phyloP scores from a whole-genome alignment of 1,140 invertebrate species.

The Drosophila mayri region DNA sequence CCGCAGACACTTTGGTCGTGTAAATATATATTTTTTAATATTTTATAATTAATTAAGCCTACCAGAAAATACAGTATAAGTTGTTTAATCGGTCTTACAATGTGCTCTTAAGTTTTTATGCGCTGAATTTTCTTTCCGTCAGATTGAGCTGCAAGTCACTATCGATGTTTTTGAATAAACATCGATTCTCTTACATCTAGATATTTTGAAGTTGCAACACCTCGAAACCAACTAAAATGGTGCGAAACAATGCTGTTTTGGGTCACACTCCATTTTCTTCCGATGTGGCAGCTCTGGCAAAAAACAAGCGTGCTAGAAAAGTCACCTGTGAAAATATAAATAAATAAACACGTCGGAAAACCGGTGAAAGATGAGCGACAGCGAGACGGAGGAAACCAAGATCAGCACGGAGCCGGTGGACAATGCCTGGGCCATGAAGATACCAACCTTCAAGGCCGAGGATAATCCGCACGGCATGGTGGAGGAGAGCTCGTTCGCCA shows the following conservation, averaged over 20 bases:
- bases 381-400: constrained; percentile 54
- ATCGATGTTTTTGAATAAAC: neutral
- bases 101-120: constrained; percentile 13
- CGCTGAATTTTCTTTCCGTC: constrained; percentile 16
- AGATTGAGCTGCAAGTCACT: neutral
- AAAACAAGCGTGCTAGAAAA: constrained; percentile 65
- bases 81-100: constrained; percentile 35
- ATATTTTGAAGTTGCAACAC: no score
- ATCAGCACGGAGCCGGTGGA: constrained; percentile 88
- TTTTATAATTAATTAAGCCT: constrained; percentile 31
- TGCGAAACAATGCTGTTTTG: neutral
- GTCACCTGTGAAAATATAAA: constrained; percentile 6
- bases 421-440: constrained; percentile 95
- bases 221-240: neutral
- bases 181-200: neutral
- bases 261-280: neutral
- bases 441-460: constrained; percentile 94
- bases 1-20: constrained; percentile 41
- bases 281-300: constrained; percentile 9
- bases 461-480: constrained; percentile 95
- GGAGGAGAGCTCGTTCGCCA: constrained; percentile 90
- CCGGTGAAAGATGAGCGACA: constrained; percentile 65
- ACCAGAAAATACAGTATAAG: constrained; percentile 34
- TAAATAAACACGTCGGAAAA: neutral
- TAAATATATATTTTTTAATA: constrained; percentile 6